These are phyloP conservation scores for Barypeithes pellucidus DNA, from an alignment of 2,888 invertebrate species.

Conservation along the genomic window DNA sequence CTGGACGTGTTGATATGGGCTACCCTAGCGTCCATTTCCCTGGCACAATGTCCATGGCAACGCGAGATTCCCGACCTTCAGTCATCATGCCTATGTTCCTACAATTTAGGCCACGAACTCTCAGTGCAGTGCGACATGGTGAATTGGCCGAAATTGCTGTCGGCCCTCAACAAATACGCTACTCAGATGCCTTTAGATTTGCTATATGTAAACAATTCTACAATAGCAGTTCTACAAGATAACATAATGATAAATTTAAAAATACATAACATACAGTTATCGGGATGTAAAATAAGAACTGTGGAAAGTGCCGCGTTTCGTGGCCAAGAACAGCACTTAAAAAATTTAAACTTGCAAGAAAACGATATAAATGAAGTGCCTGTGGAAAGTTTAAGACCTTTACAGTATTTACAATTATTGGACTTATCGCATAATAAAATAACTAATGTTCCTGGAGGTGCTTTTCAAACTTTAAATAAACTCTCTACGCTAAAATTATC, in stretches of 20 bases:
- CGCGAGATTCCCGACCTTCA: conserved; percentile 82
- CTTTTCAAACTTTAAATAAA: conserved; percentile 82
- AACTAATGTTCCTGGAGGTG: conserved; percentile 79
- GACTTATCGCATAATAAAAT: conserved; percentile 91
- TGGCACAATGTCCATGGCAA: conserved; percentile 90
- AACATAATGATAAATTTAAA: conserved; percentile 80
- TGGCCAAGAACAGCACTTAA: conserved; percentile 86
- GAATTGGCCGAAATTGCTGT: conserved; percentile 83
- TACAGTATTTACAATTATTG: conserved; percentile 83
- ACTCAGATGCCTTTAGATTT: conserved; percentile 83
- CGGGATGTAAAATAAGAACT: conserved; percentile 83
- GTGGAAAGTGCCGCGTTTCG: conserved; percentile 84
- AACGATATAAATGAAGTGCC: conserved; percentile 88
- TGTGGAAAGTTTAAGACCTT: conserved; percentile 78
- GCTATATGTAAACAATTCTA: conserved; percentile 91
- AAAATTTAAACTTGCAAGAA: conserved; percentile 89
- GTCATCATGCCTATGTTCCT: conserved; percentile 90
- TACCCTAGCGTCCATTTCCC: conserved; percentile 60
- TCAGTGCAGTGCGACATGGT: conserved; percentile 94
- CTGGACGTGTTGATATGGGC: conserved; percentile 38
- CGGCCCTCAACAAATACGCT: conserved; percentile 81
- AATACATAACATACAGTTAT: conserved; percentile 88
- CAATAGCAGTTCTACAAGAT: conserved; percentile 79
- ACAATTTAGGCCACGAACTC: conserved; percentile 87
- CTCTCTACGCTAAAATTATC: conserved; percentile 88